Conservation (phyloP, 35 echinoderm and acorn worm genomes). For the Lytechinus variegatus region DNA sequence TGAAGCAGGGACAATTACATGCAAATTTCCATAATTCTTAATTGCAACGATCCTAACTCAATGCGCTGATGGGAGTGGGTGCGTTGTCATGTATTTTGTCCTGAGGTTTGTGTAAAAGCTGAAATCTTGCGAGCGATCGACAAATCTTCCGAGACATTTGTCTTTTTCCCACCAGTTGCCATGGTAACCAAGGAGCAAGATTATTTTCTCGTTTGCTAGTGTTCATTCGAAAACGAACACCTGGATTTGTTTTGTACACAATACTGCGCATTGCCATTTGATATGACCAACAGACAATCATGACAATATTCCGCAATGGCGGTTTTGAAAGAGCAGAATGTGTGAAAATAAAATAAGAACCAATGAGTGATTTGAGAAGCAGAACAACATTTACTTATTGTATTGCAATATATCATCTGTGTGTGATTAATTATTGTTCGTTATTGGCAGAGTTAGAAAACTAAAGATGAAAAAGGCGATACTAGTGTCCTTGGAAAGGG, state of each 20-base stretch:
- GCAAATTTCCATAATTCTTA: neutral
- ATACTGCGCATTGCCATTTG: neutral
- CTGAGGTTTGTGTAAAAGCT: neutral
- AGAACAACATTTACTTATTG: too few relatives aligned
- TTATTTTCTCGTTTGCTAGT: neutral
- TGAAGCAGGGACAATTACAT: neutral
- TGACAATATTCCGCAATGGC: too few relatives aligned
- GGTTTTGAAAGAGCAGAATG: too few relatives aligned
- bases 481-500: too few relatives aligned
- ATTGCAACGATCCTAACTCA: neutral
- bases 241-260: neutral
- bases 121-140: neutral
- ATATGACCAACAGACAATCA: neutral
- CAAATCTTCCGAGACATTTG: neutral
- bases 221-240: neutral
- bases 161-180: neutral
- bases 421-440: too few relatives aligned
- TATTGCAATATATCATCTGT: too few relatives aligned
- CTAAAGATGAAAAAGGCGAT: too few relatives aligned
- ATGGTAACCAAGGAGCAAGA: neutral
- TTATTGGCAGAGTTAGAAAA: too few relatives aligned
- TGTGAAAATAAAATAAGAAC: too few relatives aligned
- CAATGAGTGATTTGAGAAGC: too few relatives aligned
- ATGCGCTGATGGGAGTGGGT: neutral
- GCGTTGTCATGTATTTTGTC: neutral